Evolutionary conservation across 1,140 invertebrate genomes (phyloP).

Genomic region (Lordiphosa mommai): DNA sequence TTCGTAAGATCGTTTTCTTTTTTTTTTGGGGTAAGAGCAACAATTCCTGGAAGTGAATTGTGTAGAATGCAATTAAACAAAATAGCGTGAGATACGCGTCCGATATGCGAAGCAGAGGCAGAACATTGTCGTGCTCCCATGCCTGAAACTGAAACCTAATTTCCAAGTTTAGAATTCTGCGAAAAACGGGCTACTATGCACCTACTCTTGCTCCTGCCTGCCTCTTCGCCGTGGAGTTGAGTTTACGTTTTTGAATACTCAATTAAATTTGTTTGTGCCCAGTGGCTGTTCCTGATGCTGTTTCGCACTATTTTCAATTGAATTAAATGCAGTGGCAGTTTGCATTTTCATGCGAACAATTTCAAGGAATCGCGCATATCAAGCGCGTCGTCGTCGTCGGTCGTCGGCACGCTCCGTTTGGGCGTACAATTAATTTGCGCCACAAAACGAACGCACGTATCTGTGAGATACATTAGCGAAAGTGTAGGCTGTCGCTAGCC

Average conservation of each 20-base stretch:
- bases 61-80: slow-evolving; percentile 74
- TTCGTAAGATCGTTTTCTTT: slow-evolving; percentile 25
- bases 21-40: slow-evolving; percentile 67
- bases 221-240: slow-evolving; percentile 13
- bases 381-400: slow-evolving; percentile 76
- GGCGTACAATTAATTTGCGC: slow-evolving; percentile 79
- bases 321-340: slow-evolving; percentile 62
- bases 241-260: slow-evolving; percentile 75
- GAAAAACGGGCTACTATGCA: slow-evolving; percentile 44
- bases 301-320: slow-evolving; percentile 78
- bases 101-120: slow-evolving; percentile 40
- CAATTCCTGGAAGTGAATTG: slow-evolving; percentile 63
- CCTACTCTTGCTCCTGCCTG: not conserved
- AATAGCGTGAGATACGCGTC: slow-evolving; percentile 73
- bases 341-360: slow-evolving; percentile 78
- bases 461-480: slow-evolving; percentile 75
- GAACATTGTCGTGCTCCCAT: slow-evolving; percentile 47
- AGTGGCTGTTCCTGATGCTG: slow-evolving; percentile 38
- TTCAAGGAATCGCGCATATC: slow-evolving; percentile 80
- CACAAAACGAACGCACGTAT: slow-evolving; percentile 71
- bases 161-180: slow-evolving; percentile 77
- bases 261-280: slow-evolving; percentile 67
- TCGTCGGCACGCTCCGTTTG: slow-evolving; percentile 79
- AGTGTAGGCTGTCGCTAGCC: slow-evolving; percentile 57
- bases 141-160: slow-evolving; percentile 64